Evolutionary conservation across 1,140 invertebrate species (phyloP).

Genomic region (Drosophila orena): DNA sequence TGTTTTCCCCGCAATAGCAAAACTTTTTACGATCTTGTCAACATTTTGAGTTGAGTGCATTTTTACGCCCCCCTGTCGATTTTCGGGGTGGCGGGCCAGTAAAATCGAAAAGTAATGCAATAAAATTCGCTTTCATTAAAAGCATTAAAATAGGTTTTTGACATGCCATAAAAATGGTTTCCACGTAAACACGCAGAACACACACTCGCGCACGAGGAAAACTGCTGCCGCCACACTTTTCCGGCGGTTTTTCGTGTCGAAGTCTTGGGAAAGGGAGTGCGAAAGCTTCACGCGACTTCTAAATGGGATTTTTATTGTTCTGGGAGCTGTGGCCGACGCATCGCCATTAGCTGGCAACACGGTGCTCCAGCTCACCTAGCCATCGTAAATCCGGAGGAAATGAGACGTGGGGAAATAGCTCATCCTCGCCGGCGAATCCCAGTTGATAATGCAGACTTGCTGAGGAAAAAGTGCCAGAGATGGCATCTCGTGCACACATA

Average conservation of each 20-base stretch:
- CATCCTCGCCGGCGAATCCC: conserved; percentile 7
- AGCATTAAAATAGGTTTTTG: conserved; percentile 83
- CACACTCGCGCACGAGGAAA: conserved; percentile 38
- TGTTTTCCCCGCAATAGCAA: conserved; percentile 15
- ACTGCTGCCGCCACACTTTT: conserved; percentile 69
- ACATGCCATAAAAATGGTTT: conserved; percentile 83
- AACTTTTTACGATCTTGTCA: conserved; percentile 78
- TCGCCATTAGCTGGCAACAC: conserved; percentile 70
- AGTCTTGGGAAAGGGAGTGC: conserved; percentile 19
- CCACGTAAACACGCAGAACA: conserved; percentile 60
- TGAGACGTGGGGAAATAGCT: neutral
- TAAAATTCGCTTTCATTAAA: conserved; percentile 83
- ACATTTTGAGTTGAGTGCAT: conserved; percentile 80
- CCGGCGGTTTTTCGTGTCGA: neutral
- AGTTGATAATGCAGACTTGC: neutral
- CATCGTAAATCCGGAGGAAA: conserved; percentile 47
- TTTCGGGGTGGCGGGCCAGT: conserved; percentile 34
- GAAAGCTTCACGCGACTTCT: conserved; percentile 58
- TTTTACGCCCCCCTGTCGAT: conserved; percentile 61
- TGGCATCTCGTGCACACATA: neutral
- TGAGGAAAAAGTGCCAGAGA: neutral
- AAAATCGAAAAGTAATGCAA: conserved; percentile 83
- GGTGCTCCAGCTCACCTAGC: conserved; percentile 64
- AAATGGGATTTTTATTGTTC: conserved; percentile 82
- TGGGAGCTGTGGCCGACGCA: conserved; percentile 73